Evolutionary conservation across 1,140 invertebrate species (phyloP).

Genomic region (Calliphora vicina): DNA sequence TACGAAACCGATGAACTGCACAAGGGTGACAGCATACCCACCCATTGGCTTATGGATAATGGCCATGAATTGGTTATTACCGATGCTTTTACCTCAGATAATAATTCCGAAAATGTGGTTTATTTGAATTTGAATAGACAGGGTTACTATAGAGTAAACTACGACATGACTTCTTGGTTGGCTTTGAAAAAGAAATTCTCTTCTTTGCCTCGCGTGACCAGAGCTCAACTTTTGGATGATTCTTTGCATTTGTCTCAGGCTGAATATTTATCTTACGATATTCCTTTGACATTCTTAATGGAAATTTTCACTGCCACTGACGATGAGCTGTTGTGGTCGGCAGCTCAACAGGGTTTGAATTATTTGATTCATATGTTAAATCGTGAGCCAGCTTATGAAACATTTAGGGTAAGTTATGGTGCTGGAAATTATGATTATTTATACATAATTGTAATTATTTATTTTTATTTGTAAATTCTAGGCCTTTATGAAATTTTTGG

Average conservation of each 20-base stretch:
- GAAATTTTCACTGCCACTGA: slow-evolving; percentile 50
- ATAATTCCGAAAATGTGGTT: slow-evolving; percentile 48
- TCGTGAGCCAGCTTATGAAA: slow-evolving; percentile 60
- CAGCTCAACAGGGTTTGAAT: slow-evolving; percentile 53
- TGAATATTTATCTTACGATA: slow-evolving; percentile 68
- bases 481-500: slow-evolving; percentile 61
- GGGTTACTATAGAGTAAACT: slow-evolving; percentile 80
- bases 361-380: slow-evolving; percentile 58
- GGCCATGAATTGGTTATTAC: slow-evolving; percentile 49
- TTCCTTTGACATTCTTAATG: slow-evolving; percentile 66
- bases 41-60: slow-evolving; percentile 53
- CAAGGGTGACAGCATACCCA: slow-evolving; percentile 52
- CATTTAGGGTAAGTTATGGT: slow-evolving; percentile 50
- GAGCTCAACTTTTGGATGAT: slow-evolving; percentile 85
- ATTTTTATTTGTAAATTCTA: slow-evolving; percentile 35
- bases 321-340: slow-evolving; percentile 57
- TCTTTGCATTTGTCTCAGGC: slow-evolving; percentile 77
- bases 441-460: not conserved
- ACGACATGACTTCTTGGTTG: slow-evolving; percentile 74
- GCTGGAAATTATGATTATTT: no score
- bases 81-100: slow-evolving; percentile 44
- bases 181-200: slow-evolving; percentile 68
- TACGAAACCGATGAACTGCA: slow-evolving; percentile 63
- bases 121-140: slow-evolving; percentile 59
- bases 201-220: slow-evolving; percentile 67